These are phyloP conservation scores for Oikopleura dioica DNA, from an alignment of 23 tunicate species.

Conservation along the genomic window DNA sequence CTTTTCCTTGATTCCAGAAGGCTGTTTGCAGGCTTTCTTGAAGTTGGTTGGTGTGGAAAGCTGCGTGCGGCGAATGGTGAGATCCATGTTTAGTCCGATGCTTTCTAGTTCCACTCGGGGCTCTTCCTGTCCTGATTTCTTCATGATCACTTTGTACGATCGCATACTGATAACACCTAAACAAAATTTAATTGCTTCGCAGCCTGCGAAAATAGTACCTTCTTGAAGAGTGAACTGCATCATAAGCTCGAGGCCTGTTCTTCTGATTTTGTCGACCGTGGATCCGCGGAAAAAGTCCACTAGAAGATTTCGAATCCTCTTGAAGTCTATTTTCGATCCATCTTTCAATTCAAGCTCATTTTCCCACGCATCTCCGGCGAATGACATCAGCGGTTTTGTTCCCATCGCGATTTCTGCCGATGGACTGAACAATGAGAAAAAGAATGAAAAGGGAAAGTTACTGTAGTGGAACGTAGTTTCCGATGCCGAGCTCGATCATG, in stretches of 20 bases:
- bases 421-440: not conserved
- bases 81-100: conserved; percentile 84
- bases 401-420: conserved; percentile 27
- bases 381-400: conserved; percentile 53
- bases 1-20: not conserved
- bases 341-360: conserved; percentile 27
- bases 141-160: conserved; percentile 23
- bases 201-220: conserved; percentile 18
- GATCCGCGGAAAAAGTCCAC: conserved; percentile 89
- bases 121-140: conserved; percentile 53
- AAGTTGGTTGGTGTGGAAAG: conserved; percentile 35
- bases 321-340: not conserved
- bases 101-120: conserved; percentile 66
- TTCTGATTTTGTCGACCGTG: conserved; percentile 30
- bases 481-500: conserved; percentile 82
- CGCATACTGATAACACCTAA: not conserved
- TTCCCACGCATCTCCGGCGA: conserved; percentile 46
- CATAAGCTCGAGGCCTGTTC: conserved; percentile 61
- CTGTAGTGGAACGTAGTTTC: conserved; percentile 23
- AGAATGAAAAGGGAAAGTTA: conserved; percentile 11
- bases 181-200: not conserved
- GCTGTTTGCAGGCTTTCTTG: conserved; percentile 44
- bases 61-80: conserved; percentile 39
- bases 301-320: conserved; percentile 35
- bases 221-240: conserved; percentile 46